phyloP scores from a whole-genome alignment of 2,888 invertebrate genomes.

The Serrognathus titanus region DNA sequence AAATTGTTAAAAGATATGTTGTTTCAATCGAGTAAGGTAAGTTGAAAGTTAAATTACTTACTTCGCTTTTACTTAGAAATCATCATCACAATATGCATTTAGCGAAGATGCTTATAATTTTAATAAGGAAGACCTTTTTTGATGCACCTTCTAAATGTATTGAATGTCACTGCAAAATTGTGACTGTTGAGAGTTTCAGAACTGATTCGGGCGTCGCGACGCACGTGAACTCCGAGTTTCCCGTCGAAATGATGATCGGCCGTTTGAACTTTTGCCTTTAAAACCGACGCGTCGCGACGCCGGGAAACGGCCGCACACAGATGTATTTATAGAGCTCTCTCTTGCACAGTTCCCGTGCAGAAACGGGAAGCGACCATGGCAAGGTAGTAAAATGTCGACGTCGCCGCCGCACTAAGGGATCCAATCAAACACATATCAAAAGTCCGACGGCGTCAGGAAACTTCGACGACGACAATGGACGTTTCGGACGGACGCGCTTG shows the following conservation, averaged over 20 bases:
- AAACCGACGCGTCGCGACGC: constrained; percentile 22
- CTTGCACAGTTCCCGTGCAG: constrained; percentile 7
- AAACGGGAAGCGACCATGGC: constrained; percentile 20
- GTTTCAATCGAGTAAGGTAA: no score
- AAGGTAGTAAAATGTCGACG: constrained; percentile 17
- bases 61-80: no score
- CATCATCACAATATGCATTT: no score
- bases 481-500: background rate
- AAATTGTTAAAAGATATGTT: no score
- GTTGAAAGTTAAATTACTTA: no score
- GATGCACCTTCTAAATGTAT: no score
- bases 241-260: background rate
- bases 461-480: background rate
- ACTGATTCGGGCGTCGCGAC: no score
- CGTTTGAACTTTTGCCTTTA: constrained; percentile 20
- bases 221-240: background rate
- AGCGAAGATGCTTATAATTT: no score
- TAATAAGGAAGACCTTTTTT: no score
- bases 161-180: no score
- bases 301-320: constrained; percentile 10
- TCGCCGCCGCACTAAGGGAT: constrained; percentile 2
- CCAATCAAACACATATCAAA: constrained; percentile 14
- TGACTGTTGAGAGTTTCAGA: no score
- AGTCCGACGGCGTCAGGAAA: constrained; percentile 1
- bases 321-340: constrained; percentile 24